Conservation (phyloP, 2,888 invertebrate species). For the Polia nebulosa region DNA sequence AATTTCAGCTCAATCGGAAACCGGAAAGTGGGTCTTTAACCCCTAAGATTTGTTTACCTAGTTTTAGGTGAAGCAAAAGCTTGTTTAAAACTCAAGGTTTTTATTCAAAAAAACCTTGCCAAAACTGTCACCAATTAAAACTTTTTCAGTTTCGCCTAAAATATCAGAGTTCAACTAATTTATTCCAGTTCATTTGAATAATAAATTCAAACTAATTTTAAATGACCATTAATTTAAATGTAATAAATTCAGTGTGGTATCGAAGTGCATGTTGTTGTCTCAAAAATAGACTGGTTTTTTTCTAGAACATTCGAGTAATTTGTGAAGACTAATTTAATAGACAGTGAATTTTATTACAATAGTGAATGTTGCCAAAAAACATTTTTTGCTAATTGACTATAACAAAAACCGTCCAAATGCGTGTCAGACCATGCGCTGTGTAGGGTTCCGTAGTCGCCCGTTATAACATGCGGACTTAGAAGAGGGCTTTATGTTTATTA, state of each 20-base stretch:
- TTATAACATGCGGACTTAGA: too few species aligned
- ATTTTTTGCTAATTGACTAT: neutral
- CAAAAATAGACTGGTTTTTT: conserved; percentile 1
- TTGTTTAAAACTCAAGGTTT: neutral
- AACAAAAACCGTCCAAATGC: too few species aligned
- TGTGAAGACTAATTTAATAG: conserved; percentile 12
- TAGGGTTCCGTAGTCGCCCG: too few species aligned
- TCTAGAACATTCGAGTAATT: conserved; percentile 28
- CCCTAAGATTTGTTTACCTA: too few species aligned
- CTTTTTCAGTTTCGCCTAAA: neutral
- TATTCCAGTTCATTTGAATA: conserved; percentile 16
- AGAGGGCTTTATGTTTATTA: too few species aligned
- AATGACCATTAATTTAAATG: conserved; percentile 29
- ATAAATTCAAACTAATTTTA: conserved; percentile 11
- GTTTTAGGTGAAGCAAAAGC: too few species aligned
- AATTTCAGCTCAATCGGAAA: too few species aligned
- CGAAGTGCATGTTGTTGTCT: conserved; percentile 17
- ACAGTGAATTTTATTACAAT: conserved; percentile 23
- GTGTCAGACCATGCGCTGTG: too few species aligned
- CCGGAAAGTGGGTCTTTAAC: too few species aligned
- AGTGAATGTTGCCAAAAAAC: neutral
- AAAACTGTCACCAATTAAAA: neutral
- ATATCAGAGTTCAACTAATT: neutral
- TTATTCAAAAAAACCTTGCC: neutral
- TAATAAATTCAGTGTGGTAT: conserved; percentile 19